These are phyloP conservation scores for Cataglyphis rosenhaueri DNA, from an alignment of 2,888 invertebrate species.

Conservation along the genomic window DNA sequence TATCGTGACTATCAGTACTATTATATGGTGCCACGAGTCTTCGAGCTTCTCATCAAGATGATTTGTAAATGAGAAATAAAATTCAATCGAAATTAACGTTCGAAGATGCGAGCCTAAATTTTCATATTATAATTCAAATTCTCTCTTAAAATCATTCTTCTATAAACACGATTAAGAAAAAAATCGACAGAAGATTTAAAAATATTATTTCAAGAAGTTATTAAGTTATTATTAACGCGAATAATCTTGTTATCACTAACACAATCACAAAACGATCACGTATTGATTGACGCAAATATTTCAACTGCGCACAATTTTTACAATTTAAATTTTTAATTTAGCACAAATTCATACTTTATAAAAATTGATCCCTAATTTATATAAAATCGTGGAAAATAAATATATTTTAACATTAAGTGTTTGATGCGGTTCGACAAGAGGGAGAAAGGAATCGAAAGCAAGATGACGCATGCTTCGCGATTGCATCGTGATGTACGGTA, in stretches of 20 bases:
- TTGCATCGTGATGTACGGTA: slow-evolving; percentile 6
- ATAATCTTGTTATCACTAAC: background rate
- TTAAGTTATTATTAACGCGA: background rate
- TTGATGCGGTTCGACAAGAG: background rate
- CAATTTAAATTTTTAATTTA: background rate
- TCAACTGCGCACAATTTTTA: background rate
- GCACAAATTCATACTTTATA: background rate
- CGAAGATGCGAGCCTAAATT: background rate
- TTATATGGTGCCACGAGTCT: background rate
- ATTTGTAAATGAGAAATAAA: background rate
- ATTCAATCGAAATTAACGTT: background rate
- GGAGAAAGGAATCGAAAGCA: slow-evolving; percentile 8
- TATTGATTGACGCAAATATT: background rate
- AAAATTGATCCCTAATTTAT: background rate
- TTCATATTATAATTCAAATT: background rate
- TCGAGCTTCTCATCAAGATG: background rate
- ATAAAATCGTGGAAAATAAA: background rate
- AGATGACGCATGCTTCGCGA: slow-evolving; percentile 4
- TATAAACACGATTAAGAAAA: background rate
- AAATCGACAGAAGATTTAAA: background rate
- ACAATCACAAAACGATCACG: too few relatives aligned
- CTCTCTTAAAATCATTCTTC: background rate
- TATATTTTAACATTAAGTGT: background rate
- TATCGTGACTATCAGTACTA: background rate
- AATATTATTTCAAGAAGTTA: background rate